Conservation (phyloP, 1,140 invertebrate genomes). For the Rhyacophila brunnea region DNA sequence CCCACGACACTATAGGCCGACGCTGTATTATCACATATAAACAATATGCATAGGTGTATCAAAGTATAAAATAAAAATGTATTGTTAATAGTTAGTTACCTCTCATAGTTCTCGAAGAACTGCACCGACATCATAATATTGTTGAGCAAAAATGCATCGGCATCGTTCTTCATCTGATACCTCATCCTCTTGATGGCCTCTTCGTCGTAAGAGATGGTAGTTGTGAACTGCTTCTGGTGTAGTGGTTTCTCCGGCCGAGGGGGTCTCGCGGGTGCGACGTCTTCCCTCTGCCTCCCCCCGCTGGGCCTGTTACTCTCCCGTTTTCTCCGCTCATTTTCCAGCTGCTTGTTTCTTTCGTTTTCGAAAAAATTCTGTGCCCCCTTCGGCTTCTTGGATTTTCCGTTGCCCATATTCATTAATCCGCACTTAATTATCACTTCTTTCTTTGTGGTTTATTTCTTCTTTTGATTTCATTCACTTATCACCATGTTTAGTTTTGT, state of each 20-base stretch:
- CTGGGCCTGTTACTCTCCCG: background rate
- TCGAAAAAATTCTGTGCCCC: background rate
- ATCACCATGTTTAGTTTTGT: too few relatives aligned
- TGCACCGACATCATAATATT: constrained; percentile 73
- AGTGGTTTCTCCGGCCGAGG: constrained; percentile 34
- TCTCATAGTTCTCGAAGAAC: constrained; percentile 75
- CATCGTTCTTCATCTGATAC: constrained; percentile 59
- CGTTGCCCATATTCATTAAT: constrained; percentile 47
- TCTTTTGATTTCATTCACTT: too few relatives aligned
- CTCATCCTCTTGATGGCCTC: constrained; percentile 54
- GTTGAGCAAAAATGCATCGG: constrained; percentile 71
- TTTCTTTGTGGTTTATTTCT: too few relatives aligned
- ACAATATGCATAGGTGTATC: too few relatives aligned
- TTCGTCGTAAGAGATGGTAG: constrained; percentile 45
- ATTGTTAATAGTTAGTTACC: too few relatives aligned
- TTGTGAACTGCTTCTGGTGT: too few relatives aligned
- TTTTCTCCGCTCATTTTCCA: constrained; percentile 5
- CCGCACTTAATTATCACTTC: too few relatives aligned
- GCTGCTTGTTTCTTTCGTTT: constrained; percentile 20
- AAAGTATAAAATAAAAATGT: too few relatives aligned
- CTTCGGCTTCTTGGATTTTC: constrained; percentile 35
- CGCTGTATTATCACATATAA: too few relatives aligned
- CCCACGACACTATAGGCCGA: too few relatives aligned
- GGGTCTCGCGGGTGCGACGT: constrained; percentile 3
- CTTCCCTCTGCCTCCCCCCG: background rate